Base-by-base conservation (phyloP, 2,113 vertebrate genomes). In the Mirounga angustirostris region DNA sequence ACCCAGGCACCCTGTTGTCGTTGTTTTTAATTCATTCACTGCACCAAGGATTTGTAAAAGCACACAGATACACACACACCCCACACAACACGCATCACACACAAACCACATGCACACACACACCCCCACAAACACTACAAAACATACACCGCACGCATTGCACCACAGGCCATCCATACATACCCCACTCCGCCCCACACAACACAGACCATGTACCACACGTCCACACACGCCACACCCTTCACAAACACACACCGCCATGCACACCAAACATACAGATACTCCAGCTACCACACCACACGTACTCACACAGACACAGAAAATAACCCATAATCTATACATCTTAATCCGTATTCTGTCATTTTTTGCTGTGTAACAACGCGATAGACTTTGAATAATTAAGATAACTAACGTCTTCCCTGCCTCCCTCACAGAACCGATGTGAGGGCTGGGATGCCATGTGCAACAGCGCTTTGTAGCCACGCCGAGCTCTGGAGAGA, bases 371-470 rank as follows among this genome's bases (percentile, higher is more conserved):
- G 26, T 26, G 65, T 69, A 33, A 14, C 16, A 4, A 14, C 0
- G 4, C 16, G 36, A 14, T 5, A 80, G 19, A 28, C 24, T 22
- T 65, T n/a, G 9, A 56, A 36, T 12, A 33, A 19, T 73, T 26
- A 21, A 33, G 15, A n/a, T 59, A 8, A 16, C 22, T 8, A 16
- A 11, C 28, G 1, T 24, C 59, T 52, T n/a, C 7, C 26, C 58
- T 13, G 10, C 14, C 56, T 46, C n/a, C 15, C 7, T 61, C 67
- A 50, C 22, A 59, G 58, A 58, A 59, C 19, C 2, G 1, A 4
- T 13, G 4, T 15, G 36, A 40, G 0, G 30, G 0, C 56, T 7
- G 28, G 26, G 5, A 52, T 18, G 36, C 4, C 30, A 11, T 0
- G 0, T 43, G 26, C 40, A 61, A 73, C 14, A 15, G 33, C 7